Conservation (phyloP, 1,140 invertebrate species). For the Metaphire vulgaris region DNA sequence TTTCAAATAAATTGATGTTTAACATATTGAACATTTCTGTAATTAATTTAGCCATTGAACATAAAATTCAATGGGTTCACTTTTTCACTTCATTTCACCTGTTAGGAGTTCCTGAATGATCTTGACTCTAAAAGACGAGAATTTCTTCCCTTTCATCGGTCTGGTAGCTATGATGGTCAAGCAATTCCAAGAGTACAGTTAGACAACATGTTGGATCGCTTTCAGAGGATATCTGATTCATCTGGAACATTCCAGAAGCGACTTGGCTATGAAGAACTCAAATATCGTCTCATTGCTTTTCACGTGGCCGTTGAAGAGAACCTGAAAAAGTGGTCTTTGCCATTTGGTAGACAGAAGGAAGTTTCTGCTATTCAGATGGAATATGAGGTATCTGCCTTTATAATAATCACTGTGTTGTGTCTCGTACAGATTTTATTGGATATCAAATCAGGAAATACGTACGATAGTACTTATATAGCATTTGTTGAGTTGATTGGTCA, state of each 20-base stretch:
- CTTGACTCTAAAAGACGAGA: conserved; percentile 67
- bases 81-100: too few species aligned
- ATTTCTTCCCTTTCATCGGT: conserved; percentile 58
- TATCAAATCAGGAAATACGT: too few species aligned
- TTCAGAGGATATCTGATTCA: conserved; percentile 53
- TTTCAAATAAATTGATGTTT: too few species aligned
- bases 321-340: conserved; percentile 76
- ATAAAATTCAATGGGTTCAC: too few species aligned
- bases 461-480: too few species aligned
- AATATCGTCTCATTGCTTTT: conserved; percentile 62
- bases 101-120: conserved; percentile 73
- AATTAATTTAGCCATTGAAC: too few species aligned
- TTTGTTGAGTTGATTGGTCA: too few species aligned
- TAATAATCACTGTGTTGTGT: too few species aligned
- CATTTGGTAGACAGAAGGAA: conserved; percentile 75
- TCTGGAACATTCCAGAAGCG: conserved; percentile 29
- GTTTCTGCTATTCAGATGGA: conserved; percentile 76
- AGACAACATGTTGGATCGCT: conserved; percentile 67
- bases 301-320: conserved; percentile 81
- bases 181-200: conserved; percentile 68
- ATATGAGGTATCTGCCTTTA: conserved; percentile 57
- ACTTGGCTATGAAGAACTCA: conserved; percentile 43
- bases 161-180: conserved; percentile 43
- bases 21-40: too few species aligned
- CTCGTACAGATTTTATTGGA: too few species aligned